These are phyloP conservation scores for Argyra leucocephala DNA, from an alignment of 2,888 invertebrate genomes.

Conservation along the genomic window DNA sequence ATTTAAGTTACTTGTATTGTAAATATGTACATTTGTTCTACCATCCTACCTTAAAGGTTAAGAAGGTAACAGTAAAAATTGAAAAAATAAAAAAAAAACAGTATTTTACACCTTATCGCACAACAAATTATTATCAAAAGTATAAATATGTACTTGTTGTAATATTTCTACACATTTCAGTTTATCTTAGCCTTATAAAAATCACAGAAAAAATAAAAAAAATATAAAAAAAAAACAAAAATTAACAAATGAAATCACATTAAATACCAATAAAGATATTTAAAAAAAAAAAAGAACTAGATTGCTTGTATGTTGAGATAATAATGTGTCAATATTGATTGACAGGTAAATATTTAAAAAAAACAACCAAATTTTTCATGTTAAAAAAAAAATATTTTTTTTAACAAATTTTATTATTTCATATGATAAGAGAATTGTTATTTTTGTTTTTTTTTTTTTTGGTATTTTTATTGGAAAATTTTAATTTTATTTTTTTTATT, in stretches of 20 bases:
- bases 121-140: not conserved
- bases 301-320: not conserved
- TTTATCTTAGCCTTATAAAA: not conserved
- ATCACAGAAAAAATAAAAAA: not conserved
- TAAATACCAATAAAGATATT: not conserved
- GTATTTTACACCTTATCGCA: too few relatives aligned
- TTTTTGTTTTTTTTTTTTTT: not conserved
- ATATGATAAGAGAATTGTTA: not conserved
- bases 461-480: too few relatives aligned
- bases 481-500: too few relatives aligned
- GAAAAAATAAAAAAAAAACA: not conserved
- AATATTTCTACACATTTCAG: not conserved
- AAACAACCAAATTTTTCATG: not conserved
- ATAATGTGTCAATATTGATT: not conserved
- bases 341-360: not conserved
- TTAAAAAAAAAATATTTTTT: not conserved
- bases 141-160: not conserved
- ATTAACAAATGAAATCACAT: not conserved
- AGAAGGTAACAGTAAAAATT: too few relatives aligned
- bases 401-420: not conserved
- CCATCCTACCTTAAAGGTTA: not conserved
- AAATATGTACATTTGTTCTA: not conserved
- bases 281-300: not conserved
- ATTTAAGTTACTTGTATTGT: not conserved
- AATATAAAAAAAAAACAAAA: too few relatives aligned